Evolutionary conservation across 2,888 invertebrate species (phyloP), one percentile per base, ranked within the genome.

Genomic region (Caenorhabditis drosophilae): DNA sequence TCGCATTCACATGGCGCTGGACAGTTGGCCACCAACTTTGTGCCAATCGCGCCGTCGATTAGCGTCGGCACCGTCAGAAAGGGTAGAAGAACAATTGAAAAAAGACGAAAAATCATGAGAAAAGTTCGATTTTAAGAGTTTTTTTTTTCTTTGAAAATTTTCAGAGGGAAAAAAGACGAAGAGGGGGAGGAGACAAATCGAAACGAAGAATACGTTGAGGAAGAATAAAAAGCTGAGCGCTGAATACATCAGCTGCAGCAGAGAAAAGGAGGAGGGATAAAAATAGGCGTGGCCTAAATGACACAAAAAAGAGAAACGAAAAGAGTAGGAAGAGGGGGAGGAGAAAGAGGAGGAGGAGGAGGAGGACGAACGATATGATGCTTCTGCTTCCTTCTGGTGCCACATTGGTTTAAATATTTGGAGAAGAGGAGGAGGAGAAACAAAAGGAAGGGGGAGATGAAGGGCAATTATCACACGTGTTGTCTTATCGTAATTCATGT

Each of bases 1-100:
- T 76, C 75, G 42, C 80, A 80, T 51, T 80, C 80, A 60, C 80
- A 80, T 50, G 66, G 56, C 23, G 36, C 38, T 20, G 79, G 79
- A 58, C 79, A 79, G 12, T n/a, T n/a, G n/a, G n/a, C n/a, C n/a
- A n/a, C n/a, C n/a, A n/a, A n/a, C n/a, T n/a, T n/a, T n/a, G n/a
- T n/a, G n/a, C n/a, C n/a, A n/a, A n/a, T n/a, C n/a, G n/a, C n/a
- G n/a, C n/a, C n/a, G n/a, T n/a, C n/a, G n/a, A n/a, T n/a, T n/a
- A n/a, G n/a, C n/a, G n/a, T n/a, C n/a, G n/a, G n/a, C n/a, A n/a
- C n/a, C n/a, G n/a, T n/a, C n/a, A n/a, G n/a, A n/a, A n/a, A n/a
- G n/a, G n/a, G n/a, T n/a, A n/a, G n/a, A n/a, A n/a, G 20, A 40
- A 20, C 4, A 11, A 6, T 38, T 38, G 45, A 25, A 34, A 41